Evolutionary conservation across 2,888 invertebrate genomes (phyloP).

Genomic region (Cryptus armator): DNA sequence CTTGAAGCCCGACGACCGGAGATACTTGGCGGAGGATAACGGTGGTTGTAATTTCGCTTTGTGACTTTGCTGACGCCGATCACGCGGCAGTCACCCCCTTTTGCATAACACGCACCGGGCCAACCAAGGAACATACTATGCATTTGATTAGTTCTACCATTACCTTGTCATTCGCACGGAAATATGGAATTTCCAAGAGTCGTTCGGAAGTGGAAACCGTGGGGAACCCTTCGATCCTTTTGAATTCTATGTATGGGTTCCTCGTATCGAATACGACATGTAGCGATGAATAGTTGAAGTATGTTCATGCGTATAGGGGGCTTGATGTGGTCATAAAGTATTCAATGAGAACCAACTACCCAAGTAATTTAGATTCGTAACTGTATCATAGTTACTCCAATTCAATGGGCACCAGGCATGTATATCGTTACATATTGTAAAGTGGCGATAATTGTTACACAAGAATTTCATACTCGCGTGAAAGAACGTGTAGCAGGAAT

Average conservation of each 20-base stretch:
- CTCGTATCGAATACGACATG: background rate
- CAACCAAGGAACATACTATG: background rate
- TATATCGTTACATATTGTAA: background rate
- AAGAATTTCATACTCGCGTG: too few species aligned
- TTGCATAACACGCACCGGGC: background rate
- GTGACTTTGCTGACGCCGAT: conserved; percentile 1
- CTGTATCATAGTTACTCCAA: background rate
- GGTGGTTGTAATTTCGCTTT: background rate
- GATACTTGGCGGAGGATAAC: conserved; percentile 8
- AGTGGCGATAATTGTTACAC: too few species aligned
- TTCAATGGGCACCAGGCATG: background rate
- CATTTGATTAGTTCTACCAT: too few species aligned
- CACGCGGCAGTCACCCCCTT: background rate
- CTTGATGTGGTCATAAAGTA: background rate
- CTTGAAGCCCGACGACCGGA: conserved; percentile 38
- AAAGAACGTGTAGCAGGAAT: too few species aligned
- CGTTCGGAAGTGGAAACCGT: background rate
- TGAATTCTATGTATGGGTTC: background rate
- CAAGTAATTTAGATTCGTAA: background rate
- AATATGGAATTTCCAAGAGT: background rate
- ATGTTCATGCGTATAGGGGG: background rate
- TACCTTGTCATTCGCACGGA: too few species aligned
- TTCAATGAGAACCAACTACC: background rate
- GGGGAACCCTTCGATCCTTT: background rate
- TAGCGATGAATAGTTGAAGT: background rate